Base-by-base conservation (phyloP, 2,888 invertebrate genomes). In the Amblyjoppa fuscipennis region DNA sequence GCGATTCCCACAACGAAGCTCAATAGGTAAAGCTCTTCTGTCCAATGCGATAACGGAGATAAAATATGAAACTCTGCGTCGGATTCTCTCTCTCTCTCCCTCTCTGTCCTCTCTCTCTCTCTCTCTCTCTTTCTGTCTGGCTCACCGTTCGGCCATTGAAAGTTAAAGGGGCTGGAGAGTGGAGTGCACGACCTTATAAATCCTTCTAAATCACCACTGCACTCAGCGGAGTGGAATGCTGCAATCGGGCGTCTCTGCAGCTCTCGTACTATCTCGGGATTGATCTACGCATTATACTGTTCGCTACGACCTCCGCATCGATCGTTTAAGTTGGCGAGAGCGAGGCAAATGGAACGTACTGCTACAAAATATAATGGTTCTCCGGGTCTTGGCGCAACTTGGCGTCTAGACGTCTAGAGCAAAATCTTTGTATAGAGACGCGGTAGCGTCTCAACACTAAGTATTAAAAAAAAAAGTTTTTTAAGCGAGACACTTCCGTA, bases 131-230 rank as follows among this genome's bases (percentile, higher is more conserved):
- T 25, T 78, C 49, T 38, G 56, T 38, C 51, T 64, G 64, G 64
- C 31, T 31, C 64, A 41, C 68, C 49, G 61, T 70, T 45, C 38
- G 56, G 56, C 59, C 77, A 41, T 61, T 69, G 77, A 68, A 77
- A 66, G 31, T 64, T 73, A 71, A 68, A 69, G 53, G 49, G 38
- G 20, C 34, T 73, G 38, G 69, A 34, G 69, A 73, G 74, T 68
- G 61, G 77, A 84, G 68, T 77, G 77, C 75, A 69, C 82, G 85
- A 82, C 79, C 85, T 82, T 82, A 82, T 85, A 85, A 85, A 85
- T 85, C 82, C 79, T 85, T 82, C 82, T 73, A 82, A 80, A 85
- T 85, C 85, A 79, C 79, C 61, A 80, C 85, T 82, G 85, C 85
- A 82, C 79, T 79, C 85, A 85, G 71, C 85, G 85, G 79, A 73